phyloP scores from a whole-genome alignment of 2,113 vertebrate species.

The Opisthocomus hoazin region DNA sequence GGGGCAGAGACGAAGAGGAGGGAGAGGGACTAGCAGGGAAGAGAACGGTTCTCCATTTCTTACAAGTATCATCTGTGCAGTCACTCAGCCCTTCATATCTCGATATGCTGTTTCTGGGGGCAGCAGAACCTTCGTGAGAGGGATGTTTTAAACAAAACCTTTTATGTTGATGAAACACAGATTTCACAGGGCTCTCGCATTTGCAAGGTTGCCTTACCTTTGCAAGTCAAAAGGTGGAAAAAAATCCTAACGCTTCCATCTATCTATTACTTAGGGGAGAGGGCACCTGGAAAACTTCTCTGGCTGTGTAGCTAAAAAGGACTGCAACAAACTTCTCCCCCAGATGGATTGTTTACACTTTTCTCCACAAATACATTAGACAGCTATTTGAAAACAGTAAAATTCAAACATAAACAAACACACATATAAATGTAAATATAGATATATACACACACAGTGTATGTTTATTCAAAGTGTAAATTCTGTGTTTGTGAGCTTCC shows the following conservation, averaged over 20 bases:
- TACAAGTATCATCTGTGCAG: neutral
- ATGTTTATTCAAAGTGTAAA: constrained; percentile 4
- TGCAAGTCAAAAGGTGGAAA: neutral
- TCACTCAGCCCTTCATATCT: rapidly evolving
- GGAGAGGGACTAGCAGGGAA: neutral
- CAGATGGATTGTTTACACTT: neutral
- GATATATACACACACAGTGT: neutral
- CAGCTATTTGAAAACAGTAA: neutral
- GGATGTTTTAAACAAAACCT: neutral
- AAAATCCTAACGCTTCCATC: neutral
- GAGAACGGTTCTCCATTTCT: neutral
- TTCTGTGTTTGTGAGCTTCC: neutral
- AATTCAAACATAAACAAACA: neutral
- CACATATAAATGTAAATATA: neutral
- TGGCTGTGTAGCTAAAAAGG: neutral
- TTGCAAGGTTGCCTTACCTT: neutral
- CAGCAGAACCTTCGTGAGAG: neutral
- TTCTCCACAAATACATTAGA: neutral
- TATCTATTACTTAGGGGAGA: neutral
- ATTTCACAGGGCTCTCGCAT: neutral
- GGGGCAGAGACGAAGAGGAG: neutral
- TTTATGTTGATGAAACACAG: neutral
- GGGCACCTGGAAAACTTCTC: neutral
- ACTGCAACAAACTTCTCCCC: neutral
- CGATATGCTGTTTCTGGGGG: neutral